Percentiles rank a stretch among this genome's conserved stretches.
Conservation (phyloP, 2,888 invertebrate genomes). For the Ypsolopha scabrella region DNA sequence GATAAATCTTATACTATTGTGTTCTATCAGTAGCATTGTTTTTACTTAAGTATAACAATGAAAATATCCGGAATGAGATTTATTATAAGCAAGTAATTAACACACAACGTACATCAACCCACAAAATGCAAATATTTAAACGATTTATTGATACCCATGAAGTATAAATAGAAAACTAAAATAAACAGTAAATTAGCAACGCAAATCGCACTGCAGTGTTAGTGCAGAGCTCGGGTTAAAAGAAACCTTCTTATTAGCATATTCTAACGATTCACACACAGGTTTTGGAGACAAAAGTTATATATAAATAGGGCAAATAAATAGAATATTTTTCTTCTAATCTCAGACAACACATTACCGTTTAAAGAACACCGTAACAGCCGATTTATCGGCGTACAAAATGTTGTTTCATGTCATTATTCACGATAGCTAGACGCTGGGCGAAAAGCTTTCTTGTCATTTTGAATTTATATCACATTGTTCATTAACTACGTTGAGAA, state of each 20-base stretch:
- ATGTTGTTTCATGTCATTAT: conserved; percentile 60
- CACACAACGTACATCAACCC: background rate
- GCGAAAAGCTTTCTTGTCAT: conserved; percentile 5
- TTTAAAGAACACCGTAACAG: conserved; percentile 50
- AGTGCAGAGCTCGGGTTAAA: conserved; percentile 65
- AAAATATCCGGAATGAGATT: no score
- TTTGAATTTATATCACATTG: background rate
- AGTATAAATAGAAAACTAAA: conserved; percentile 1
- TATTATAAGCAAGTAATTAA: background rate
- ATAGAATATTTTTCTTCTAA: background rate
- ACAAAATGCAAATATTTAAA: background rate
- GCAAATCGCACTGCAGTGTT: conserved; percentile 67
- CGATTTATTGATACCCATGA: conserved; percentile 1
- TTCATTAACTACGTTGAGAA: background rate
- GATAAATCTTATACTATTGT: no score
- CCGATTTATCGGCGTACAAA: conserved; percentile 53
- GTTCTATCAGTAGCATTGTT: no score
- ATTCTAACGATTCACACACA: conserved; percentile 47
- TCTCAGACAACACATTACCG: conserved; percentile 42
- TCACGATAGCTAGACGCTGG: conserved; percentile 17
- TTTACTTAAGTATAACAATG: no score
- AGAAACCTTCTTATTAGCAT: conserved; percentile 64
- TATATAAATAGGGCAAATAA: background rate
- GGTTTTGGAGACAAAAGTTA: conserved; percentile 22
- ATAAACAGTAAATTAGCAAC: conserved; percentile 50